Conservation (phyloP, 1,140 invertebrate genomes). For the Zaprionus inermis region DNA sequence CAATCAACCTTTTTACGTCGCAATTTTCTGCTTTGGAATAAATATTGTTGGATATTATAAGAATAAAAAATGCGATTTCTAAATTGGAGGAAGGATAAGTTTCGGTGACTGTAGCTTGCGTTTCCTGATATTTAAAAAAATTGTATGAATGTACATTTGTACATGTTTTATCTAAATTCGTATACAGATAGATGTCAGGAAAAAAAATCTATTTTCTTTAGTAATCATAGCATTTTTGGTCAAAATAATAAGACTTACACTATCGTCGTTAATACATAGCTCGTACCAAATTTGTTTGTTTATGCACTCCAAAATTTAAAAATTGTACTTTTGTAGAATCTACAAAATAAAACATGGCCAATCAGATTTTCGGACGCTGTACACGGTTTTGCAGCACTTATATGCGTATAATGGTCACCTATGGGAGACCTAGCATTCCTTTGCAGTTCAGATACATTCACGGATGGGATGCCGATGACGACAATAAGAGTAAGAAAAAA, state of each 20-base stretch:
- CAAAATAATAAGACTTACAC: neutral
- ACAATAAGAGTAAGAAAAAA: neutral
- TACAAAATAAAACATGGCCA: slow-evolving; percentile 1
- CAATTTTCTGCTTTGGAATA: too few species aligned
- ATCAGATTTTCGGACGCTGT: neutral
- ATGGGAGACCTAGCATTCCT: neutral
- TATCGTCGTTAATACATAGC: neutral
- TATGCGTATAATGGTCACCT: neutral
- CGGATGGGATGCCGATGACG: neutral
- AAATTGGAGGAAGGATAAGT: too few species aligned
- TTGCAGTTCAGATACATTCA: neutral
- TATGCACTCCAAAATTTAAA: neutral
- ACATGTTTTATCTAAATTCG: too few species aligned
- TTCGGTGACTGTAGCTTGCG: too few species aligned
- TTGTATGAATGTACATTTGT: too few species aligned
- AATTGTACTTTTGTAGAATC: neutral
- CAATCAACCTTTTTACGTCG: too few species aligned
- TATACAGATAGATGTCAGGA: too few species aligned
- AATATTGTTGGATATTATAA: too few species aligned
- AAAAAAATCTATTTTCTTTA: neutral
- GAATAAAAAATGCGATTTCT: too few species aligned
- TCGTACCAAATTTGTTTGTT: neutral
- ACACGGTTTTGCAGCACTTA: neutral
- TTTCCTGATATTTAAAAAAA: too few species aligned
- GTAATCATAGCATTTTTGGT: neutral